Base-by-base conservation (phyloP, 2,888 invertebrate genomes). In the Halictus ligatus region DNA sequence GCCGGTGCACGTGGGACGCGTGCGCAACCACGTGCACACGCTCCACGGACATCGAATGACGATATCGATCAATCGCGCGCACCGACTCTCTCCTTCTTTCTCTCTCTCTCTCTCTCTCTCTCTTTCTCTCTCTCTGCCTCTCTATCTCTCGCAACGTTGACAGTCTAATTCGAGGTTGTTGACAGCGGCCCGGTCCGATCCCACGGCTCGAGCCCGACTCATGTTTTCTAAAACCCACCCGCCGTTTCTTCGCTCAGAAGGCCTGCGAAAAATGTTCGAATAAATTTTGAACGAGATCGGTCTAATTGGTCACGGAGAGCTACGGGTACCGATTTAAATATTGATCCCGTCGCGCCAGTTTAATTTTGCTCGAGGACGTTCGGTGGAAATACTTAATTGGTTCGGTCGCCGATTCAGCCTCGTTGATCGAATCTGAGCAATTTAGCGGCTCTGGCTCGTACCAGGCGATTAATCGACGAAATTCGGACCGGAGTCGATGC, bases 1-100 rank as follows among this genome's bases (percentile, higher is more conserved):
- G 84, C 73, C 77, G 75, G 75, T 64, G 83, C 90, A 90, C 90
- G 90, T 90, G 90, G 89, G 83, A 86, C 83, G 88, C 86, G 86
- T 89, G 88, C 83, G 83, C 76, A 78, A 81, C 83, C 89, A 90
- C 88, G 91, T 90, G 89, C 83, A 75, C 71, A 1, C 67, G 67
- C n/a, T 72, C 35, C 80, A 72, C 75, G 80, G 18, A 67, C 82
- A 89, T 87, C 82, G 87, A 82, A 78, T 72, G 83, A 78, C 85
- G 79, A 88, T 78, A 89, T 88, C 87, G 85, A 87, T 89, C 81
- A 84, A 85, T 83, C 82, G 81, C 84, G 60, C 75, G 35, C 67
- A 25, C n/a, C 54, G 54, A n/a, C 54, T 54, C 54, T 54, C 54
- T n/a, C 8, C 10, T 10, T 5, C 15, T 15, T 5, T 6, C 6